Conservation (phyloP, 1,140 invertebrate genomes). For the Hycleus phaleratus region DNA sequence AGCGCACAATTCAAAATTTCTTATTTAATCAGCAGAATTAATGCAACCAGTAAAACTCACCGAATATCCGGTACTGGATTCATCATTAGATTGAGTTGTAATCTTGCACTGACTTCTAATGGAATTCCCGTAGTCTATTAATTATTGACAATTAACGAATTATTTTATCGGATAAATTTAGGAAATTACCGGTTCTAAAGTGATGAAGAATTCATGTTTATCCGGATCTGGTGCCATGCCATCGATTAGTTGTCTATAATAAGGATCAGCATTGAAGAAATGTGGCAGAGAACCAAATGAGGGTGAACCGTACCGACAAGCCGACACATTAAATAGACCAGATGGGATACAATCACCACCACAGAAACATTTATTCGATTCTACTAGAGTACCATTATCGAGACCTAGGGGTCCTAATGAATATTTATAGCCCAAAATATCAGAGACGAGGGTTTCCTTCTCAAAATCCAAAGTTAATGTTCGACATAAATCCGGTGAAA, state of each 20-base stretch:
- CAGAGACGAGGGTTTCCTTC: constrained; percentile 34
- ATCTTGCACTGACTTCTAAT: constrained; percentile 59
- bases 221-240: constrained; percentile 52
- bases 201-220: constrained; percentile 52
- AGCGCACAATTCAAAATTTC: too few species aligned
- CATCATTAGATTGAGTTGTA: constrained; percentile 66
- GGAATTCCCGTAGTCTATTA: constrained; percentile 59
- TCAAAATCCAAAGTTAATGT: constrained; percentile 32
- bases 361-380: constrained; percentile 64
- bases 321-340: constrained; percentile 52
- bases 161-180: neutral
- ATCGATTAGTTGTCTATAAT: constrained; percentile 44
- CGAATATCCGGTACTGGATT: constrained; percentile 49
- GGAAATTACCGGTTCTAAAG: constrained; percentile 55
- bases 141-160: neutral
- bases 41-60: constrained; percentile 47
- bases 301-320: constrained; percentile 54
- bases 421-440: constrained; percentile 50
- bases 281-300: constrained; percentile 64
- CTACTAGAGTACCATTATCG: constrained; percentile 52
- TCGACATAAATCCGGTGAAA: constrained; percentile 61
- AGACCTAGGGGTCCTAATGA: constrained; percentile 45
- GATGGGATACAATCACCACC: constrained; percentile 61
- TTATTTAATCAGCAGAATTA: neutral
- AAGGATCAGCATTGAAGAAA: constrained; percentile 55